Evolutionary conservation across 2,797 vertebrate species (phyloP), one percentile per base, ranked within the genome.

Genomic region (Gila robusta): DNA sequence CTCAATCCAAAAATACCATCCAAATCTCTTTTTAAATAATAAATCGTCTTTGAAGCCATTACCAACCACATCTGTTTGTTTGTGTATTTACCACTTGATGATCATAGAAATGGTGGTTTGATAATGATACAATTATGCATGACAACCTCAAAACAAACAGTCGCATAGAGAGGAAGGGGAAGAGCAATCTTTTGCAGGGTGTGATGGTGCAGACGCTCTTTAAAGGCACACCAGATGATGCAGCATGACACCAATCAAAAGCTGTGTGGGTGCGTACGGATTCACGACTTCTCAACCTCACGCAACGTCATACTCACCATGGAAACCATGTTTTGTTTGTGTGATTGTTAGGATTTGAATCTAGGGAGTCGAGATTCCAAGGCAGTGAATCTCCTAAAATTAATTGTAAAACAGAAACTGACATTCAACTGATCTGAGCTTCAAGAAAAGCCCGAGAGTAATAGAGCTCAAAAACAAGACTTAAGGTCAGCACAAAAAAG

Each of bases 271-370:
- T 14, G 52, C 41, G 41, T 32, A n/a, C 44, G 6, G 54, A 78
- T 59, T 81, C 85, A 69, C 49, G 49, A 76, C 89, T 80, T 83
- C 87, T 69, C 49, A 47, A 66, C 87, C 59, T 52, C 47, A 3
- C 23, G 10, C 16, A 76, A 73, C 49, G 26, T 72, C 80, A 79
- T 3, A 64, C 84, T 85, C 83, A 32, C 70, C 85, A 89, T 76
- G 76, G 86, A 35, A 73, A n/a, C 71, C 19, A 19, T 66, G 77
- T 78, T 88, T 74, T 86, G 74, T 89, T 82, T 85, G 74, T 83
- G n/a, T 77, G 73, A 87, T 62, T 81, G 71, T 47, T 79, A 59
- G 81, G 81, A 82, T 88, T 69, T 82, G 26, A 82, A 59, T 64
- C 19, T 35, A 49, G 26, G 52, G 10, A 73, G 56, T 32, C 19